These are phyloP conservation scores for Aplochiton taeniatus DNA, from an alignment of 2,797 vertebrate species.

Conservation along the genomic window DNA sequence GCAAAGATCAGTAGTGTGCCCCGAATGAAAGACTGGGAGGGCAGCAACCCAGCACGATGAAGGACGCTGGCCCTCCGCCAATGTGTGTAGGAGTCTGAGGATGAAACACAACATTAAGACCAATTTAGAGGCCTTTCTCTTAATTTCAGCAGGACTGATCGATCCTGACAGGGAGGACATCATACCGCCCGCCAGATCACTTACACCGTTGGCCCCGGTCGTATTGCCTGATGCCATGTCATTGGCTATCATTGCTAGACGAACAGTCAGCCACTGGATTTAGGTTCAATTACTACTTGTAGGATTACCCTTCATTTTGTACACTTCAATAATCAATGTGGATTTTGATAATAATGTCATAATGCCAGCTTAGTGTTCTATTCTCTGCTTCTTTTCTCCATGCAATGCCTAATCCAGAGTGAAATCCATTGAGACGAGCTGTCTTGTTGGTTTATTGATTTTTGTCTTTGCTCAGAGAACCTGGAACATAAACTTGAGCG, in stretches of 20 bases:
- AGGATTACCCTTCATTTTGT: constrained; percentile 74
- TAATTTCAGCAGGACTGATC: constrained; percentile 82
- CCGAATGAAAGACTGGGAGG: constrained; percentile 69
- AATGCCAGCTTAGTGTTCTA: constrained; percentile 65
- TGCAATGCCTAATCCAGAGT: constrained; percentile 73
- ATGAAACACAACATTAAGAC: constrained; percentile 80
- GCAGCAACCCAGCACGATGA: constrained; percentile 69
- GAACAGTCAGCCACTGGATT: constrained; percentile 61
- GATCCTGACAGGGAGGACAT: constrained; percentile 82
- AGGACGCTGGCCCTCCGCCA: constrained; percentile 71
- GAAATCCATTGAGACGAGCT: constrained; percentile 75
- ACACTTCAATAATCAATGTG: constrained; percentile 76
- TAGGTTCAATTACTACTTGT: constrained; percentile 72
- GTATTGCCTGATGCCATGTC: constrained; percentile 77
- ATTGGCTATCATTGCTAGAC: constrained; percentile 71
- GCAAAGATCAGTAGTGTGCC: constrained; percentile 71
- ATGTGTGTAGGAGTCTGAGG: constrained; percentile 66
- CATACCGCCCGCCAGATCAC: constrained; percentile 78
- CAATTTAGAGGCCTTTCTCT: constrained; percentile 79
- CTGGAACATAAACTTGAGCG: constrained; percentile 67
- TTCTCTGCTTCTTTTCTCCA: constrained; percentile 49
- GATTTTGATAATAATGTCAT: constrained; percentile 76
- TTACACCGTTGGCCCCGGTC: constrained; percentile 77
- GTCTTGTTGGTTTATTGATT: constrained; percentile 81
- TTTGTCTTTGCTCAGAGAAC: constrained; percentile 66